Evolutionary conservation across 2,888 invertebrate genomes (phyloP), one percentile per base, ranked within the genome.

Genomic region (Octodonta nipae): DNA sequence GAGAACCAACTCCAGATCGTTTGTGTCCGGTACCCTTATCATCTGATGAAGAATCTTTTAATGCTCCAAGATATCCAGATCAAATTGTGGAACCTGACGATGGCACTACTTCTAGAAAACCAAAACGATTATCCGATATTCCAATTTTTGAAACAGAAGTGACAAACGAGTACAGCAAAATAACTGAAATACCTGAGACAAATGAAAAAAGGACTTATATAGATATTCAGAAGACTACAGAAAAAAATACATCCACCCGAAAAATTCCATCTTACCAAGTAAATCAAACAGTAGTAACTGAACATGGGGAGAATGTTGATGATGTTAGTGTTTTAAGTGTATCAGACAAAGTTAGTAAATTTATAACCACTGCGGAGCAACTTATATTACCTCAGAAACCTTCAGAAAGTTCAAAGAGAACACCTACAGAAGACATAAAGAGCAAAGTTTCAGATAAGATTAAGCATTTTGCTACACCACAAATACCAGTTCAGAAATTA

Each of bases 81-180:
- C 70, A 73, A 49, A 74, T 82, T 1, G 72, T 68, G 46, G 82
- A 83, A 55, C 82, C 83, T 1, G 82, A 81, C 42, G 81, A 82
- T 47, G 71, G 70, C 17, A 55, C 38, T 15, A 62, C 64, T 7
- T 45, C 40, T 30, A 61, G 58, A 37, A 64, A 63, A 20, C 24
- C 46, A 3, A 56, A 58, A 13, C 56, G 58, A 29, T 47, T 68
- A 2, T 61, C 63, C 2, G 66, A 69, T 33, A 62, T 69, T 24
- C 65, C 69, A 3, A 66, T 70, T 15, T 59, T 61, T 16, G 78
- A 79, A 61, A 65, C 71, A 13, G 75, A 74, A 42, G 67, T 72
- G 17, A 70, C 67, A 0, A 70, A 67, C 0, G 71, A 77, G 46
- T 52, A 65, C 13, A 58, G 52, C 15, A 46, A 51, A 41, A 51